phyloP scores from a whole-genome alignment of 1,140 invertebrate species.

The Pogonomyrmex californicus region DNA sequence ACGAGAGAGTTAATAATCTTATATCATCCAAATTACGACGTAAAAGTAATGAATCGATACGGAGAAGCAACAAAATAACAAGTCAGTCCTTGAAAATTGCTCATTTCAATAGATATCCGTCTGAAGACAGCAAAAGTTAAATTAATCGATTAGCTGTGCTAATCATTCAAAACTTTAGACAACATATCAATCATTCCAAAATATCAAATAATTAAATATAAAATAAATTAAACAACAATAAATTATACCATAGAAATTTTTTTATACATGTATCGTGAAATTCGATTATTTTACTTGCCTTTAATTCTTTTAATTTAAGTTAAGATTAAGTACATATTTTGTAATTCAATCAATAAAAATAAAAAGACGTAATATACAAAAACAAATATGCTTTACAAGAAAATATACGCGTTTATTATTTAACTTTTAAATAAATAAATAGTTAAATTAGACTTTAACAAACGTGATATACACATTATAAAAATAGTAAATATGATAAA shows the following conservation, averaged over 20 bases:
- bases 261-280: neutral
- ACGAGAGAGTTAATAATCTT: neutral
- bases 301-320: slow-evolving; percentile 6
- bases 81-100: neutral
- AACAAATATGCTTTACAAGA: neutral
- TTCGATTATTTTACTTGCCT: neutral
- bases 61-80: neutral
- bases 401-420: neutral
- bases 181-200: neutral
- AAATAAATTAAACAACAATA: neutral
- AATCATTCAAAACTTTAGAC: neutral
- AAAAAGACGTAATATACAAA: neutral
- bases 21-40: neutral
- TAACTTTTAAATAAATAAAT: neutral
- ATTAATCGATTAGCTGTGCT: neutral
- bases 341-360: neutral
- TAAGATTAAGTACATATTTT: neutral
- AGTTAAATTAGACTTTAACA: neutral
- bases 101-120: neutral
- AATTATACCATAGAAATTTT: neutral
- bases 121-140: neutral
- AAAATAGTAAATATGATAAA: neutral
- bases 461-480: neutral
- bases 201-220: neutral
- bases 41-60: neutral